phyloP scores from a whole-genome alignment of 2,113 vertebrate genomes.

The Microcebus tavaratra region DNA sequence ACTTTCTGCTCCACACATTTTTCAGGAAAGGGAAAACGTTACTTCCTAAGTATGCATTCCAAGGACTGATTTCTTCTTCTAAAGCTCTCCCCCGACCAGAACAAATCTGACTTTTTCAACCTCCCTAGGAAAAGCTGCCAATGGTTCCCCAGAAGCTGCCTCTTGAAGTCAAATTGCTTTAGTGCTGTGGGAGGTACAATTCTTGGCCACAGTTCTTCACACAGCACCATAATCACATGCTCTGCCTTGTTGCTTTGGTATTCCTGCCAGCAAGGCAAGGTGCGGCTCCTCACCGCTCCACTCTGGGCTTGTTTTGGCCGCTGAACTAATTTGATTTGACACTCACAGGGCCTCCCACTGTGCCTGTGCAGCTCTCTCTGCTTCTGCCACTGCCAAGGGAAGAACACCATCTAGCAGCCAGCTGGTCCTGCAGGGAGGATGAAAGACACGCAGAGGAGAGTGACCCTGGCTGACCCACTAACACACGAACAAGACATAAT shows the following conservation, averaged over 20 bases:
- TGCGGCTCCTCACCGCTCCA: fast-evolving
- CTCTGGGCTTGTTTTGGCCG: background rate
- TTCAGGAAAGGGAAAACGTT: background rate
- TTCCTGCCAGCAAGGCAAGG: background rate
- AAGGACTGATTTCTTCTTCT: background rate
- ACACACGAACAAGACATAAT: background rate
- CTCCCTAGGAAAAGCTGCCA: too few species aligned
- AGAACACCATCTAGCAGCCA: background rate
- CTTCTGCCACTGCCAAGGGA: background rate
- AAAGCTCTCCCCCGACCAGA: too few species aligned
- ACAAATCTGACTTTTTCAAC: background rate
- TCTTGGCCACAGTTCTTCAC: background rate
- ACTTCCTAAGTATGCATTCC: background rate
- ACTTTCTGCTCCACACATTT: background rate
- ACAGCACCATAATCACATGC: too few species aligned
- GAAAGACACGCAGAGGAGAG: too few species aligned
- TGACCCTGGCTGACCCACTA: background rate
- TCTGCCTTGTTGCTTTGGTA: background rate
- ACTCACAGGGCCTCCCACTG: background rate
- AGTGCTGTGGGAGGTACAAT: too few species aligned
- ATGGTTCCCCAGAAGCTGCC: background rate
- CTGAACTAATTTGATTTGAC: background rate
- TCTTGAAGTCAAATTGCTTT: background rate
- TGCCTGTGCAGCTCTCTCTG: background rate
- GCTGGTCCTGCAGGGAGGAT: background rate